phyloP scores from a whole-genome alignment of 2,113 vertebrate genomes.

The Gobius niger region DNA sequence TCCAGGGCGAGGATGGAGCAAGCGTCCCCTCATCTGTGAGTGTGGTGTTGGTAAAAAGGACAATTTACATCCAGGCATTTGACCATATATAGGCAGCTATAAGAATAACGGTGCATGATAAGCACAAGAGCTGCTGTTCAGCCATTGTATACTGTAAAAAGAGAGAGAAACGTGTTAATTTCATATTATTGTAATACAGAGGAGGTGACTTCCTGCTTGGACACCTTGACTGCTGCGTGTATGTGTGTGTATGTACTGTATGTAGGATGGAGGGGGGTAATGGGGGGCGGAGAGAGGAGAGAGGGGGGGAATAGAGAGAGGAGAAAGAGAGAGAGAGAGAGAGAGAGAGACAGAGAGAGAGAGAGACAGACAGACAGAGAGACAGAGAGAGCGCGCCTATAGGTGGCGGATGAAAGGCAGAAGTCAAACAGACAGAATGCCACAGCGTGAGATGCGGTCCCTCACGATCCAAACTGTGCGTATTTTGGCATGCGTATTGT shows the following conservation, averaged over 20 bases:
- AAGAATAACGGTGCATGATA: background rate
- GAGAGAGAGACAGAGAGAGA: background rate
- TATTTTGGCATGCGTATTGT: conserved; percentile 11
- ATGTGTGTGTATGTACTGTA: too few species aligned
- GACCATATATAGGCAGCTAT: background rate
- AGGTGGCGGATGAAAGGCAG: conserved; percentile 34
- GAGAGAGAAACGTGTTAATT: too few species aligned
- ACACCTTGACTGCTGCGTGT: too few species aligned
- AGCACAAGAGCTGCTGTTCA: background rate
- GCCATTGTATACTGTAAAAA: background rate
- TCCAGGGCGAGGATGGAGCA: conserved; percentile 43
- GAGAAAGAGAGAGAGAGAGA: background rate
- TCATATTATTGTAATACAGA: too few species aligned
- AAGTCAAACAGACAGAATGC: conserved; percentile 21
- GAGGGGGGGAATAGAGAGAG: background rate
- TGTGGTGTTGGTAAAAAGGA: conserved; percentile 20
- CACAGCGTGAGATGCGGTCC: background rate
- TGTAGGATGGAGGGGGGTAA: background rate
- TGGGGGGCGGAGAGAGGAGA: background rate
- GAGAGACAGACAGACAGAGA: conserved; percentile 22
- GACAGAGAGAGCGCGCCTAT: conserved; percentile 19
- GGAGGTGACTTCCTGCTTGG: too few species aligned
- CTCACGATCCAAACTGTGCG: background rate
- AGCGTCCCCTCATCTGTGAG: conserved; percentile 7
- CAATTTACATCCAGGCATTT: background rate